phyloP scores from a whole-genome alignment of 2,113 vertebrate species.

The Saccopteryx bilineata region DNA sequence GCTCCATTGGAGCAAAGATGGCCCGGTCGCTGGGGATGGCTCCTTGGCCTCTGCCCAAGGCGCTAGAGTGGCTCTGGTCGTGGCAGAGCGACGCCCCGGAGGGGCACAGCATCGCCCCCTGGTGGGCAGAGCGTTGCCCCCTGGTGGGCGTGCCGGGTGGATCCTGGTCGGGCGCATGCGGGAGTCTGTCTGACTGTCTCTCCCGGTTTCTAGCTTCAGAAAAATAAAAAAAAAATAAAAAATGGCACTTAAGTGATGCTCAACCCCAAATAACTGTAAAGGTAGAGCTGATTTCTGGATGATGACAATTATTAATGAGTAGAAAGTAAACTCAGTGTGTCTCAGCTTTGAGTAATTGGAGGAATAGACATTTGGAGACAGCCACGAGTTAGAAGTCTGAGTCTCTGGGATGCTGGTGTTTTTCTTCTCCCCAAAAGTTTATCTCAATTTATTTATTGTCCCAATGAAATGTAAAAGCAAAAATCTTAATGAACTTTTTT shows the following conservation, averaged over 20 bases:
- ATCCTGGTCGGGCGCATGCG: no score
- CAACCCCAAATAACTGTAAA: not conserved
- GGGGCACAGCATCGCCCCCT: no score
- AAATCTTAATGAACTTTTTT: not conserved
- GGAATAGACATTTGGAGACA: not conserved
- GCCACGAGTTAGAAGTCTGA: not conserved
- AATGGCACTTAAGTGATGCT: not conserved
- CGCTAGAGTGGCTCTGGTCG: no score
- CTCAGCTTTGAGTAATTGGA: not conserved
- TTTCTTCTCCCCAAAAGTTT: not conserved
- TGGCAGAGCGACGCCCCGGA: no score
- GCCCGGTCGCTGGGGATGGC: no score
- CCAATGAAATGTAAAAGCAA: not conserved
- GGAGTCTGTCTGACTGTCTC: no score
- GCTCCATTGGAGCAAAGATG: no score
- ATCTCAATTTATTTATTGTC: slow-evolving; percentile 1
- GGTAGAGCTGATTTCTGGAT: not conserved
- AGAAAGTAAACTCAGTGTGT: not conserved
- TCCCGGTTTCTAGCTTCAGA: no score
- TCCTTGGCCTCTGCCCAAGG: no score
- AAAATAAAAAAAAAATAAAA: no score
- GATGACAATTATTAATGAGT: not conserved
- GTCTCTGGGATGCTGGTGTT: not conserved
- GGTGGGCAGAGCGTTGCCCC: no score
- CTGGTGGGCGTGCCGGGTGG: no score